These are phyloP conservation scores for Bos indicus DNA, from an alignment of 2,113 vertebrate species.

Conservation along the genomic window DNA sequence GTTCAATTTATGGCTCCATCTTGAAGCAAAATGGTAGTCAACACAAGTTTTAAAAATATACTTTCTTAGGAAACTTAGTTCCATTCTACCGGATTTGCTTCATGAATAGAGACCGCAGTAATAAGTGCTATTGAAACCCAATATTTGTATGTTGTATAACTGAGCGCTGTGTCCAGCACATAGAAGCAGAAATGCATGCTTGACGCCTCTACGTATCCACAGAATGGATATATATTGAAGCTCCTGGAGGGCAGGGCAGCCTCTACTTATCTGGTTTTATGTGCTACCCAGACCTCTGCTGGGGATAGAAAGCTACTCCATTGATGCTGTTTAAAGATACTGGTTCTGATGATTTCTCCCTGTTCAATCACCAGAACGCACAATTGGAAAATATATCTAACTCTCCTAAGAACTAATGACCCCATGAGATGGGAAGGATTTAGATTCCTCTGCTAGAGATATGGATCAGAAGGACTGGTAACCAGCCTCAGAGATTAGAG, in stretches of 20 bases:
- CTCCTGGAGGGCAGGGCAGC: neutral
- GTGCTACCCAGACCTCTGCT: neutral
- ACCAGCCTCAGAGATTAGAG: neutral
- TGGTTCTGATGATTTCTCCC: neutral
- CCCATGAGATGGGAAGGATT: neutral
- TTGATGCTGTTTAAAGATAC: neutral
- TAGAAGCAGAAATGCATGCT: neutral
- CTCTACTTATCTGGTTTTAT: neutral
- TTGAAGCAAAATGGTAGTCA: conserved; percentile 47
- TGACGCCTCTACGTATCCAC: neutral
- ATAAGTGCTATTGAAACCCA: neutral
- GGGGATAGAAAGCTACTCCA: neutral
- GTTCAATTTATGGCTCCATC: conserved; percentile 12
- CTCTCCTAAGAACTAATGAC: conserved; percentile 8
- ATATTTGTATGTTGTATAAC: neutral
- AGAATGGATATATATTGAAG: neutral
- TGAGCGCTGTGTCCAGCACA: neutral
- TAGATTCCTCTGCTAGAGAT: neutral
- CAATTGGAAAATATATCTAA: conserved; percentile 14
- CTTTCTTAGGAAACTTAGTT: neutral
- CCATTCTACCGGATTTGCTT: neutral
- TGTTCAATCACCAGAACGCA: neutral
- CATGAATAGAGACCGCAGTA: neutral
- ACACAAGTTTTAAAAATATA: conserved; percentile 14
- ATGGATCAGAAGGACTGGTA: neutral